phyloP scores from a whole-genome alignment of 2,888 invertebrate genomes.

The Lottia gigantea region DNA sequence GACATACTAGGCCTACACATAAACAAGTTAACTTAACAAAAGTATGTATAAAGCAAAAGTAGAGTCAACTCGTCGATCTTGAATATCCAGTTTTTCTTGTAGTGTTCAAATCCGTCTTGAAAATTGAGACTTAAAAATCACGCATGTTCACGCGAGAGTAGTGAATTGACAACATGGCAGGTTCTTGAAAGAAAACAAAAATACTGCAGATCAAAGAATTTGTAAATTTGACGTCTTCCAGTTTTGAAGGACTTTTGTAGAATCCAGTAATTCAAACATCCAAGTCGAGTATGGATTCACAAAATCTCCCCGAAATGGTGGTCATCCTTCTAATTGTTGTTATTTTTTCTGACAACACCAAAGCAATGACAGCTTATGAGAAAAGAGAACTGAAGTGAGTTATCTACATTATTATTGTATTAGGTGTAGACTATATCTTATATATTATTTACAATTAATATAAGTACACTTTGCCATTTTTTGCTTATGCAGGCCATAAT shows the following conservation, averaged over 20 bases:
- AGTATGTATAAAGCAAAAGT: no score
- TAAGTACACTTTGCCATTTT: neutral
- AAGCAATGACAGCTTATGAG: slow-evolving; percentile 44
- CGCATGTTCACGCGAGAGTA: slow-evolving; percentile 25
- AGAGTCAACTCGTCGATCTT: no score
- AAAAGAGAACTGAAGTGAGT: slow-evolving; percentile 48
- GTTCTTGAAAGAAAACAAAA: slow-evolving; percentile 14
- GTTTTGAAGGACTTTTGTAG: slow-evolving; percentile 1
- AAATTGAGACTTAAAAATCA: neutral
- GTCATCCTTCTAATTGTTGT: slow-evolving; percentile 36
- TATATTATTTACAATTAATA: neutral
- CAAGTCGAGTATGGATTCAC: slow-evolving; percentile 13
- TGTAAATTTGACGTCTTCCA: slow-evolving; percentile 8
- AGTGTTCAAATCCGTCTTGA: no score
- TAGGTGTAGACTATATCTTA: no score
- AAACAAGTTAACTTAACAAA: no score
- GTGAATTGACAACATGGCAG: slow-evolving; percentile 36
- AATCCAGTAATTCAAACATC: slow-evolving; percentile 15
- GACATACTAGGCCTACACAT: no score
- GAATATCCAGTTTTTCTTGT: no score
- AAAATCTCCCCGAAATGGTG: slow-evolving; percentile 7
- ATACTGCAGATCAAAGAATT: neutral
- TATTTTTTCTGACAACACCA: slow-evolving; percentile 33
- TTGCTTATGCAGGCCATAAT: no score
- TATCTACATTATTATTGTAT: no score